Conservation (phyloP, 2,888 invertebrate genomes). For the Lasioglossum morio region DNA sequence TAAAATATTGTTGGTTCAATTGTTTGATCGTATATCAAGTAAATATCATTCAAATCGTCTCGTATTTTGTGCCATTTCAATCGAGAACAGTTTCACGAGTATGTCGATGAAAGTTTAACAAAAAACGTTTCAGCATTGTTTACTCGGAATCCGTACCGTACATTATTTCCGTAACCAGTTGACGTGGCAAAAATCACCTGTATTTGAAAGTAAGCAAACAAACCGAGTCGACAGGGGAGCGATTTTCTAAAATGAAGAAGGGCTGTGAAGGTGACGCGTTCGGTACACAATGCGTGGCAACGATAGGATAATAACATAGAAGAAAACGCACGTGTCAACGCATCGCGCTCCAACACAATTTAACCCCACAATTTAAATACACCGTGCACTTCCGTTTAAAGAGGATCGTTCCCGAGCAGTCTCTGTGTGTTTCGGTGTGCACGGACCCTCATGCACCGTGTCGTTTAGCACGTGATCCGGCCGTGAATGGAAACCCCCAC, state of each 20-base stretch:
- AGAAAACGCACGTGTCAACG: not conserved
- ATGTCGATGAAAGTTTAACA: too few relatives aligned
- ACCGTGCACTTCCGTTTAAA: conserved; percentile 27
- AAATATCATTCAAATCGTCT: too few relatives aligned
- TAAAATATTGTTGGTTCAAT: not conserved
- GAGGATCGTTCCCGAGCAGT: conserved; percentile 34
- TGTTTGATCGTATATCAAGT: too few relatives aligned
- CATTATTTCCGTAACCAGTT: too few relatives aligned
- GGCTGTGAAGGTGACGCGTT: not conserved
- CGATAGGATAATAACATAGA: not conserved
- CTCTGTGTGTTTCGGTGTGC: conserved; percentile 1
- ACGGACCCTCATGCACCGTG: conserved; percentile 25
- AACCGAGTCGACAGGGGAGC: not conserved
- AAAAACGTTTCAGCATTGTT: too few relatives aligned
- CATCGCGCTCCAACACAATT: conserved; percentile 18
- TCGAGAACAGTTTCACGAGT: too few relatives aligned
- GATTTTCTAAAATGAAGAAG: not conserved
- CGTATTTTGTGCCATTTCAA: too few relatives aligned
- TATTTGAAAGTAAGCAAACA: not conserved
- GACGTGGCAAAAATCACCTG: too few relatives aligned
- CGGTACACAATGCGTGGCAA: not conserved
- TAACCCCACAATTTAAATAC: conserved; percentile 35
- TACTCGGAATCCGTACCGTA: too few relatives aligned
- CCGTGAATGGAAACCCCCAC: conserved; percentile 34
- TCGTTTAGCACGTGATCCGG: conserved; percentile 51